These are phyloP conservation scores for Xiphophorus couchianus DNA, from an alignment of 2,113 vertebrate genomes.

Conservation along the genomic window DNA sequence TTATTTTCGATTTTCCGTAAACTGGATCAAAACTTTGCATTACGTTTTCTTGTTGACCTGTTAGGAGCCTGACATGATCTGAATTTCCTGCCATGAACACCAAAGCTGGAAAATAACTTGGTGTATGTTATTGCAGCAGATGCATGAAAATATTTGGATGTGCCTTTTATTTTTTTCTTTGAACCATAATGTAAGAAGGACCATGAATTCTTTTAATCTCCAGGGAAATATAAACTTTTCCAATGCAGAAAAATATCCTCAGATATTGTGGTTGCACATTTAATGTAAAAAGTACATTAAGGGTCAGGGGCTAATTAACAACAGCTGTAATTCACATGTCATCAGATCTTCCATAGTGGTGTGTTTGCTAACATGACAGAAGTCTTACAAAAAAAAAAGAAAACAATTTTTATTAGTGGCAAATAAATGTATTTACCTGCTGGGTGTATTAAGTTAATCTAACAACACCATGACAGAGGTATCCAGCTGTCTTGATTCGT, in stretches of 20 bases:
- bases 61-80: conserved; percentile 9
- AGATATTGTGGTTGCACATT: neutral
- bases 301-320: neutral
- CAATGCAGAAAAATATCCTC: neutral
- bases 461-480: neutral
- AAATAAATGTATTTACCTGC: neutral
- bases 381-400: too few species aligned
- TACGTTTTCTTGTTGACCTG: conserved; percentile 6
- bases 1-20: conserved; percentile 17
- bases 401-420: neutral
- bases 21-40: neutral
- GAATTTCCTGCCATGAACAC: neutral
- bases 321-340: too few species aligned
- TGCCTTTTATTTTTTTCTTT: neutral
- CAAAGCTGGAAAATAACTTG: neutral
- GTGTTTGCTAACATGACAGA: too few species aligned
- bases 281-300: neutral
- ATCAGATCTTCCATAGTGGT: too few species aligned
- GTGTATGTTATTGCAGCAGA: neutral
- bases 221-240: neutral
- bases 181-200: neutral
- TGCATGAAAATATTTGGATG: neutral
- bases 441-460: neutral
- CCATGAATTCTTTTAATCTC: neutral
- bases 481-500: neutral